These are phyloP conservation scores for Ambastaia sidthimunki DNA, from an alignment of 2,797 vertebrate species.

Conservation along the genomic window DNA sequence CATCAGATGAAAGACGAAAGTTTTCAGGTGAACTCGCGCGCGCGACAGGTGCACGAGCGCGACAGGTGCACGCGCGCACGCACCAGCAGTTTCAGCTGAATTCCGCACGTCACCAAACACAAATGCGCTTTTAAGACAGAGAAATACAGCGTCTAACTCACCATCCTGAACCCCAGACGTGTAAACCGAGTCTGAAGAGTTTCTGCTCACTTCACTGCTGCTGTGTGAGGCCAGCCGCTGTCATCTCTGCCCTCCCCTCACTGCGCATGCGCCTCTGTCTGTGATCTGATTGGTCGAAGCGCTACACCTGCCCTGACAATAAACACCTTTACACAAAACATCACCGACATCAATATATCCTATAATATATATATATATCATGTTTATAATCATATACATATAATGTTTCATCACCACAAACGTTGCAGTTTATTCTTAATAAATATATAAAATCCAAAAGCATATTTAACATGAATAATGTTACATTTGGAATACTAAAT, in stretches of 20 bases:
- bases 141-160: constrained; percentile 61
- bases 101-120: not conserved
- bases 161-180: constrained; percentile 66
- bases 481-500: too few species aligned
- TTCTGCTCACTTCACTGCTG: constrained; percentile 14
- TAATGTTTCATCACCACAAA: too few species aligned
- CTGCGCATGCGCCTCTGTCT: constrained; percentile 57
- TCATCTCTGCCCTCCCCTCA: constrained; percentile 62
- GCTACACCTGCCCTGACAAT: constrained; percentile 13
- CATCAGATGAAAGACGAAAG: not conserved
- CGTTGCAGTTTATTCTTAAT: too few species aligned
- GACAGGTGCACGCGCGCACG: not conserved
- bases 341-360: too few species aligned
- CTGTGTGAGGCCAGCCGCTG: constrained; percentile 8
- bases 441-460: too few species aligned
- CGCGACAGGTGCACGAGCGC: constrained; percentile 28
- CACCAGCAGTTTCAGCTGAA: constrained; percentile 14
- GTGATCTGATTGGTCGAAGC: constrained; percentile 62
- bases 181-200: not conserved
- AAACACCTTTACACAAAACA: too few species aligned
- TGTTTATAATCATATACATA: too few species aligned
- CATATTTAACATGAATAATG: too few species aligned
- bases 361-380: too few species aligned
- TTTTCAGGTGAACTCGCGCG: constrained; percentile 5
- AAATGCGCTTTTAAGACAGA: not conserved